Conservation (phyloP, 2,113 vertebrate species). For the Labeo rohita region DNA sequence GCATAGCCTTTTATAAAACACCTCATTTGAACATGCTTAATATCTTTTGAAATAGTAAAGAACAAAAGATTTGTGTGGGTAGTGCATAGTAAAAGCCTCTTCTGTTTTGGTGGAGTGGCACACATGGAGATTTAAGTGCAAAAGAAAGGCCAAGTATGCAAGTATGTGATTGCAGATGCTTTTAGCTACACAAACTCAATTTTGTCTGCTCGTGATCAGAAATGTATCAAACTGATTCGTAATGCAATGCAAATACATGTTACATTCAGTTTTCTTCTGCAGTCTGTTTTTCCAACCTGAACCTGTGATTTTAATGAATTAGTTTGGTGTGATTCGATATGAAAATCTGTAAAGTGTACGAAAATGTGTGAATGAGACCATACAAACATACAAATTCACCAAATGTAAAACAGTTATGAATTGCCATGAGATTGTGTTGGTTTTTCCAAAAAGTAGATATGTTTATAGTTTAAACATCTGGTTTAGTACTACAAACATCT, state of each 20-base stretch:
- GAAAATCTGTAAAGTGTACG: neutral
- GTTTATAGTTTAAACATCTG: neutral
- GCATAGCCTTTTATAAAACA: neutral
- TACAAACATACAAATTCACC: neutral
- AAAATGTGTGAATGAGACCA: neutral
- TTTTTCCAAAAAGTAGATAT: neutral
- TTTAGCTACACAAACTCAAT: neutral
- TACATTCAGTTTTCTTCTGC: neutral
- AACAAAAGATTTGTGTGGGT: conserved; percentile 33
- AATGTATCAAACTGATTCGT: neutral
- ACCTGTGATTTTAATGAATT: neutral
- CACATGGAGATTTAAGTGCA: neutral
- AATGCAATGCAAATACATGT: neutral
- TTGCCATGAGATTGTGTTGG: neutral
- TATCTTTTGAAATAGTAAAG: conserved; percentile 23
- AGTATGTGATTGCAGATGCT: neutral
- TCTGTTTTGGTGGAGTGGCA: neutral
- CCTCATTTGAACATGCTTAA: conserved; percentile 1
- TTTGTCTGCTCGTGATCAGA: neutral
- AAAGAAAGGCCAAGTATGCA: neutral
- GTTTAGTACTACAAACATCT: neutral
- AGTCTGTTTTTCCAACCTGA: neutral
- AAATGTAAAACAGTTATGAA: neutral
- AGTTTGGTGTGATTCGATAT: neutral
- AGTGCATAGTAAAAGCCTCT: conserved; percentile 43